Conservation (phyloP, 53 echinoderm and acorn worm genomes). For the Crossaster papposus region DNA sequence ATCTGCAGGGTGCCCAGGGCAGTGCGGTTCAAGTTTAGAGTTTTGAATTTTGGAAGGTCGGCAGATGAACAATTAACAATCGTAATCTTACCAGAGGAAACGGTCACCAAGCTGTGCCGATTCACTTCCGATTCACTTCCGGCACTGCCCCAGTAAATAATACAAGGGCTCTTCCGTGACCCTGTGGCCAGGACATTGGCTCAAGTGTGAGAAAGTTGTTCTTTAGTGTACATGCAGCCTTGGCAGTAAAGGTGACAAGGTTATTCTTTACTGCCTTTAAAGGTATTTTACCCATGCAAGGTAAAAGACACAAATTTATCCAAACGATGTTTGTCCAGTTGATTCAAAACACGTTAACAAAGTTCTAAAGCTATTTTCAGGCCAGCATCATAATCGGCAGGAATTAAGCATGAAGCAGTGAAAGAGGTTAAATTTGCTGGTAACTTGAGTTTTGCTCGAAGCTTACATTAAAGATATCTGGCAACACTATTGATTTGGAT, state of each 20-base stretch:
- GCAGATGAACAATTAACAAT: not conserved
- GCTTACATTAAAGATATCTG: no score
- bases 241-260: not conserved
- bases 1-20: not conserved
- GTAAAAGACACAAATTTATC: not conserved
- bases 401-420: no score
- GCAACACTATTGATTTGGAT: no score
- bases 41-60: conserved; percentile 20
- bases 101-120: not conserved
- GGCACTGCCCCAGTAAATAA: not conserved
- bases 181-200: not conserved
- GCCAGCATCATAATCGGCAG: no score
- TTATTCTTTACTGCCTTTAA: not conserved
- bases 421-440: no score
- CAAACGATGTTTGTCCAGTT: not conserved
- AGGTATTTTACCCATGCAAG: not conserved
- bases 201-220: not conserved
- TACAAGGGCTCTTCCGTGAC: not conserved
- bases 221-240: not conserved
- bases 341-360: no score
- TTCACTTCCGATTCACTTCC: not conserved
- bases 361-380: not conserved
- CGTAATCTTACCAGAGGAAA: conserved; percentile 25
- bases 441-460: no score
- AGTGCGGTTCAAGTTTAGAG: conserved; percentile 14